Evolutionary conservation across 2,797 vertebrate species (phyloP).

Genomic region (Thalassophryne amazonica): DNA sequence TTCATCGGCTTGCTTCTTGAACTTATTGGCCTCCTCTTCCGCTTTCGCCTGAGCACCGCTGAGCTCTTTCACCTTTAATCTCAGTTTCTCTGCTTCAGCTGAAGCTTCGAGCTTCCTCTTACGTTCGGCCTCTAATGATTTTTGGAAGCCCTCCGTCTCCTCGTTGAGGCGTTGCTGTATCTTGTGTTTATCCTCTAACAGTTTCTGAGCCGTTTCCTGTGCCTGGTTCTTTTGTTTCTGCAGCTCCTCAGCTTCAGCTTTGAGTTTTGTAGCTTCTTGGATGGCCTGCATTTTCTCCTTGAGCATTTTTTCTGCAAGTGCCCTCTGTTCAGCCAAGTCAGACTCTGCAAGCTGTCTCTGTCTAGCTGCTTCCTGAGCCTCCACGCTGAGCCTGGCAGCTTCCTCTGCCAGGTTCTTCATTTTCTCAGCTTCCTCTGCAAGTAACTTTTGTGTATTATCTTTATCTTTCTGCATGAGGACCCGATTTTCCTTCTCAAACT

Average conservation of each 20-base stretch:
- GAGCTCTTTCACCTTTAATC: conserved; percentile 85
- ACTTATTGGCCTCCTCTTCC: conserved; percentile 87
- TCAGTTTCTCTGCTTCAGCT: conserved; percentile 87
- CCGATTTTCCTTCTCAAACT: conserved; percentile 90
- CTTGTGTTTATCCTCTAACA: conserved; percentile 90
- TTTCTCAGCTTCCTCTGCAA: conserved; percentile 90
- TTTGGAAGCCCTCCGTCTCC: conserved; percentile 91
- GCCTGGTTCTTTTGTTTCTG: conserved; percentile 92
- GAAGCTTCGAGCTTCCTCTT: conserved; percentile 85
- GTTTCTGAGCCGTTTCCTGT: conserved; percentile 86
- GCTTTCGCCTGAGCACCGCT: conserved; percentile 87
- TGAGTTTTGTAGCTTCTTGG: conserved; percentile 88
- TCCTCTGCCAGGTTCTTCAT: conserved; percentile 94
- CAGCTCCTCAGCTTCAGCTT: conserved; percentile 88
- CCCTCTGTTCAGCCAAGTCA: conserved; percentile 86
- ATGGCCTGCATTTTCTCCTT: conserved; percentile 97
- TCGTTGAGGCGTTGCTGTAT: conserved; percentile 87
- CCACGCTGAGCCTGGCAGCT: conserved; percentile 84
- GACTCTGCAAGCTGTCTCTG: conserved; percentile 86
- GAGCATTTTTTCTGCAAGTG: conserved; percentile 89
- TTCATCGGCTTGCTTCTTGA: conserved; percentile 89
- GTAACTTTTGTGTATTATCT: conserved; percentile 86
- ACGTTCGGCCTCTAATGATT: conserved; percentile 86
- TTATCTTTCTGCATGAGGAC: conserved; percentile 86
- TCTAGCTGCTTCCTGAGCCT: conserved; percentile 89